These are phyloP conservation scores for Diabrotica virgifera DNA, from an alignment of 1,140 invertebrate species.

Conservation along the genomic window DNA sequence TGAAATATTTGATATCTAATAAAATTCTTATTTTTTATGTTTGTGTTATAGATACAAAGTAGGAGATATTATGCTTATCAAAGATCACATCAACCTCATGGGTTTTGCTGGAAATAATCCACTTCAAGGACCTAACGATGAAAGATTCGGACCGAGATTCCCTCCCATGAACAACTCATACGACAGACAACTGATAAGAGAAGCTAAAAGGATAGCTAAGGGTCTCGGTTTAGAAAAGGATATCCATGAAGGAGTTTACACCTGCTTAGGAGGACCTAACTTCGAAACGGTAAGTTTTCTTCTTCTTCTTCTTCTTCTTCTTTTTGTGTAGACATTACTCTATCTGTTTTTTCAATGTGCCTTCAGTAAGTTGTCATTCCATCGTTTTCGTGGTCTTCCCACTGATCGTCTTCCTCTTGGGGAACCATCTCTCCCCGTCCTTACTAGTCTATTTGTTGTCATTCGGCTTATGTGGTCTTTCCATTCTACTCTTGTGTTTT, in stretches of 20 bases:
- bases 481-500: too few relatives aligned
- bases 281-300: slow-evolving; percentile 79
- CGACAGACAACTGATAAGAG: slow-evolving; percentile 64
- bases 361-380: too few relatives aligned
- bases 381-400: too few relatives aligned
- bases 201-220: slow-evolving; percentile 66
- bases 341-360: too few relatives aligned
- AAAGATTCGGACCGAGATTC: slow-evolving; percentile 87
- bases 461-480: too few relatives aligned
- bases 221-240: slow-evolving; percentile 68
- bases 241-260: slow-evolving; percentile 84
- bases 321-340: too few relatives aligned
- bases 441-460: too few relatives aligned
- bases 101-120: slow-evolving; percentile 89
- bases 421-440: too few relatives aligned
- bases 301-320: too few relatives aligned
- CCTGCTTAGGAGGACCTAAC: slow-evolving; percentile 84
- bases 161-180: slow-evolving; percentile 86
- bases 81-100: slow-evolving; percentile 93
- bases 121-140: slow-evolving; percentile 86
- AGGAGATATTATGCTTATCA: slow-evolving; percentile 94
- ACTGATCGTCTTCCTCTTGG: too few relatives aligned
- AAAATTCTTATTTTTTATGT: slow-evolving; percentile 38
- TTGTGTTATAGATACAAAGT: slow-evolving; percentile 79
- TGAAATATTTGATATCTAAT: too few relatives aligned